Evolutionary conservation across 2,797 vertebrate genomes (phyloP), one percentile per base, ranked within the genome.

Genomic region (Sardinella longiceps): DNA sequence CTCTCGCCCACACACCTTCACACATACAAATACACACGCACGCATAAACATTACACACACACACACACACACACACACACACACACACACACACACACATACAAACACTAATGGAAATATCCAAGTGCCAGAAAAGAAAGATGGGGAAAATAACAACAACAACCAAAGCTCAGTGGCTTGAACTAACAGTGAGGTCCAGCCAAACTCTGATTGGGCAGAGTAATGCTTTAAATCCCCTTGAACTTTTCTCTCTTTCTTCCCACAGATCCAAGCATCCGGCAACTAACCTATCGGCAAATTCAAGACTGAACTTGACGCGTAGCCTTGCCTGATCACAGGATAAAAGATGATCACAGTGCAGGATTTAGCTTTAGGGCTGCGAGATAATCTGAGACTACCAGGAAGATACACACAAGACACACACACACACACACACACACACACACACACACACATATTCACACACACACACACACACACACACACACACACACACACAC

Each of bases 341-440:
- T 74, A 74, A 74, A 74, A 30, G 66, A 37, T 74, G 66, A 74
- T 74, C 66, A 74, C 66, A 74, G 66, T 3, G 14, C 30, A 74
- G 66, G 66, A 74, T 74, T 74, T 74, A 74, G 66, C 66, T 74
- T 33, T 37, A 37, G 66, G 66, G 66, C 14, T 33, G 18, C 4
- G 66, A 33, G 66, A 33, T 74, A 74, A 74, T 74, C 66, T 74
- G 66, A 74, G 66, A 74, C 66, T 74, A 74, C 66, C 33, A 74
- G 30, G 60, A 25, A 30, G 60, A 66, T 28, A 66, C 60, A 66
- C 58, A 60, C 6, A 25, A 30, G 60, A 66, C 12, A 66, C 60
- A 66, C 58, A 60, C 6, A 28, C 58, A 60, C 7, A 43, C 7
- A 4, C 43, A 43, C 7, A 4, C 43, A 43, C 43, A 43, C 43